These are phyloP conservation scores for Clarias magur DNA, from an alignment of 2,113 vertebrate genomes.

Conservation along the genomic window DNA sequence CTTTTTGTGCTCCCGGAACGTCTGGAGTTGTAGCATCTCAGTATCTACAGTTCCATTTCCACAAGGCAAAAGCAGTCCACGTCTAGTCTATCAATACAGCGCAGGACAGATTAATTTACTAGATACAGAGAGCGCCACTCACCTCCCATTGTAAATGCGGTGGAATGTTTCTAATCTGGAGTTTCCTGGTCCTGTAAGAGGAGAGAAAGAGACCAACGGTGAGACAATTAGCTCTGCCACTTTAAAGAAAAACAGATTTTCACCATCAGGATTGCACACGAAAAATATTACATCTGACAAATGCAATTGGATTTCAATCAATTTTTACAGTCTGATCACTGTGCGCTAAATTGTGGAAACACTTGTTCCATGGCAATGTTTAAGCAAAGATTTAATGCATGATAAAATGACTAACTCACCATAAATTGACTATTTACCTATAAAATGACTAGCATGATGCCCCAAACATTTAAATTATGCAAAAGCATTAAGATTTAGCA, in stretches of 20 bases:
- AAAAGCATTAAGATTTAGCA: not conserved
- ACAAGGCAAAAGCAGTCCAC: not conserved
- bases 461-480: not conserved
- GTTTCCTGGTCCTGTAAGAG: conserved; percentile 85
- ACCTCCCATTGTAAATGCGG: conserved; percentile 96
- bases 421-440: not conserved
- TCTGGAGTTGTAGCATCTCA: not conserved
- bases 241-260: conserved; percentile 5
- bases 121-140: conserved; percentile 56
- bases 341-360: not conserved
- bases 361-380: not conserved
- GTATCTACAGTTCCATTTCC: not conserved
- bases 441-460: not conserved
- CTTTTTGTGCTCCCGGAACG: not conserved
- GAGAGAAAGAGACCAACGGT: conserved; percentile 29
- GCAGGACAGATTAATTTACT: not conserved
- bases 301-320: not conserved
- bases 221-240: conserved; percentile 22
- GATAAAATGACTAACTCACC: not conserved
- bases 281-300: not conserved
- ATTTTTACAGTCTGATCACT: not conserved
- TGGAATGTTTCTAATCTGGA: conserved; percentile 93
- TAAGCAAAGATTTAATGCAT: not conserved
- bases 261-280: not conserved
- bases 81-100: not conserved